Base-by-base conservation (phyloP, 2,797 vertebrate genomes). In the Gymnoscopelus microlampas region DNA sequence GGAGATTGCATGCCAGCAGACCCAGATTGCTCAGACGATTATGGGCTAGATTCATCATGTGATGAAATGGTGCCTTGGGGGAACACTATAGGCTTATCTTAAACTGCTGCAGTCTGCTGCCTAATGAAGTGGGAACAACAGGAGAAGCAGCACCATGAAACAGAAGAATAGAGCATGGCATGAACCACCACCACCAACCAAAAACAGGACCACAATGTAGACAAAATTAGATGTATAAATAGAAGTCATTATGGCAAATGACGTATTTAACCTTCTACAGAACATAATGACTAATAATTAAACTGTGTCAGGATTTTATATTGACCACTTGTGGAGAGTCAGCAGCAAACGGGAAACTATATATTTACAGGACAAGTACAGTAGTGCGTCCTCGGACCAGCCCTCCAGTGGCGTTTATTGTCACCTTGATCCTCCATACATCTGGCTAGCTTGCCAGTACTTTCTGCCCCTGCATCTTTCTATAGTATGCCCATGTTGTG, bases 31-130 rank as follows among this genome's bases (percentile, higher is more conserved):
- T 84, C 68, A 66, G 68, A 68, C 48, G 39, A 82, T 81, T 81
- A 74, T 15, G 54, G 62, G 63, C 68, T 64, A 2, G 39, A 76
- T 79, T 55, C 63, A 59, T 87, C 76, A 85, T 85, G 78, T 87
- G 89, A 86, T 75, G 54, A 65, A 74, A 70, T 9, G 14, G 71
- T 67, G 66, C 76, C 82, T 68, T 49, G 44, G 66, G 65, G 77
- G 63, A 71, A 80, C 35, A 13, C 61, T 67, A 60, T 62, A 29
- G 70, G 76, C 71, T 73, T 70, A 68, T 60, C 26, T 23, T 14
- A 13, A 14, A 64, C 56, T 14, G 66, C 69, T 76, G 76, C 44
- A 5, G 76, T 69, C 74, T 82, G 84, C 63, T 60, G 71, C 63
- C 35, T 79, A 82, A 79, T 78, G 71, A 79, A 57, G 47, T 68